Base-by-base conservation (phyloP, 2,888 invertebrate species). In the Sminthurinus aureus region DNA sequence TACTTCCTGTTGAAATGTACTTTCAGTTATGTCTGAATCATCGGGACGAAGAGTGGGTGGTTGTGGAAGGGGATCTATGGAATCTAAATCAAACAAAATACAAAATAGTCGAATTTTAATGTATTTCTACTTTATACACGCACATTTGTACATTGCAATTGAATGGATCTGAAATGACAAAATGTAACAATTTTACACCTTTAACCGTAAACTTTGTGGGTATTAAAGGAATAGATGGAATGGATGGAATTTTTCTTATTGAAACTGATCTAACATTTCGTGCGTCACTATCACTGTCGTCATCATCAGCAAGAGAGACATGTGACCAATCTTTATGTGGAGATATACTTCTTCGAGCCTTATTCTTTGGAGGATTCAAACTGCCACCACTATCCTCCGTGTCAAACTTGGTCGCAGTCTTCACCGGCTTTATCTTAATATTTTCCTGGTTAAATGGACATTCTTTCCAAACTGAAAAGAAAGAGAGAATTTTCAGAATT, bases 381-480 rank as follows among this genome's bases (percentile, higher is more conserved):
- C n/a, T 13, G 67, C n/a, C 67, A 67, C n/a, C 67, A n/a, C n/a
- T n/a, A 67, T 67, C 67, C n/a, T 67, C 67, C n/a, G n/a, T 67
- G 67, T 67, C 67, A n/a, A 13, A 67, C 13, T 12, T 67, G n/a
- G 11, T n/a, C n/a, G 67, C 8, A n/a, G 8, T 13, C 52, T 8
- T 52, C 13, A 52, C 71, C 4, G 71, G 71, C 13, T 71, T 71
- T 9, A 71, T 71, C 13, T 71, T 71, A 3, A 71, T 9, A n/a
- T n/a, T 20, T 9, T 71, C 22, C 13, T 20, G 20, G 12, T 18
- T 22, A 22, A 71, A 71, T 71, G 3, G 3, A 22, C 20, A 22
- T 22, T 71, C 71, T 22, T 71, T 71, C 71, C 71, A 22, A 20
- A 71, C 71, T 71, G 15, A 20, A n/a, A 13, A 13, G 6, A 18